Evolutionary conservation across 2,113 vertebrate genomes (phyloP), one percentile per base, ranked within the genome.

Genomic region (Epinephelus lanceolatus): DNA sequence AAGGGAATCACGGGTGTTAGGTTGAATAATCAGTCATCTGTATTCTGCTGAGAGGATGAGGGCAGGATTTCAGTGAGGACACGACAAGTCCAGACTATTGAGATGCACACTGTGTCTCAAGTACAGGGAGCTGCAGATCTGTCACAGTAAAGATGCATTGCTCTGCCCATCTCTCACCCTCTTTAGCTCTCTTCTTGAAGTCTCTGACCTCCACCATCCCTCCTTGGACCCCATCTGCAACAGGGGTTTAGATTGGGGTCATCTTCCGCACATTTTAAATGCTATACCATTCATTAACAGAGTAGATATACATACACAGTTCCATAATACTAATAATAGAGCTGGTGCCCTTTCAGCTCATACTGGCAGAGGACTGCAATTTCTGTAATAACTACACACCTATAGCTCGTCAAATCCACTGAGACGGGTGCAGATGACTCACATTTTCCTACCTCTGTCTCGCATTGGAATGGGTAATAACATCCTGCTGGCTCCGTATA

Each of bases 131-230:
- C 77, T 71, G 66, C 79, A 86, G 45, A 80, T 84, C 63, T 68
- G 81, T 83, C 71, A 77, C 15, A 18, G 67, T 72, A 63, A 74
- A 53, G 53, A 76, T 49, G 56, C 19, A 71, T 69, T 65, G 21
- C 55, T 69, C 27, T 9, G 14, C 66, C 45, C n/a, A n/a, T 7
- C 89, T 7, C 89, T 97, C 95, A 99, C 98, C 97, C 95, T 98
- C 97, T 94, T 96, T 95, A 75, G 98, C 97, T 94, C 96, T 96
- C 92, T 90, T 96, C 96, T 94, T 96, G 92, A 97, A 98, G 89
- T 98, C 97, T 93, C 92, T 93, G 80, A 99, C 97, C 94, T 96
- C 89, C 90, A 99, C 94, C 91, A 92, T 87, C 42, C 97, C 98
- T 8, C 97, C 98, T 0, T 86, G 92, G 82, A 94, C 94, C 76